Conservation (phyloP, 2,888 invertebrate genomes). For the Geophilus truncorum region DNA sequence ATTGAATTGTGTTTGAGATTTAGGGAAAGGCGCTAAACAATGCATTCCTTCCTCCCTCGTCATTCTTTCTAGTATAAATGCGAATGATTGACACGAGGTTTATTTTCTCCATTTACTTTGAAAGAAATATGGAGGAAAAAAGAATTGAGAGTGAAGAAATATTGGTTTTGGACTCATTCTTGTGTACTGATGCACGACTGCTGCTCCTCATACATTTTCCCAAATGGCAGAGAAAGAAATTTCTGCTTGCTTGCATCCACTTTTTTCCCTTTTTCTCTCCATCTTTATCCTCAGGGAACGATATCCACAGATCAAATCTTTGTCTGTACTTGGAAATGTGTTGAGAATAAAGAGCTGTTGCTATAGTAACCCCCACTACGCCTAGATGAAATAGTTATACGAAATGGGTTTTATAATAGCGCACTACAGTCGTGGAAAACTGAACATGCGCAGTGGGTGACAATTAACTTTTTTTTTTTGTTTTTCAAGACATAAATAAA, state of each 20-base stretch:
- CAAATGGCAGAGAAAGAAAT: conserved; percentile 20
- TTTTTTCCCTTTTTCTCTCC: not conserved
- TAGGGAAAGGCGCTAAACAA: not conserved
- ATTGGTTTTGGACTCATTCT: conserved; percentile 11
- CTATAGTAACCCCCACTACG: not conserved
- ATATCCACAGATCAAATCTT: conserved; percentile 20
- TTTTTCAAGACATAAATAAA: too few species aligned
- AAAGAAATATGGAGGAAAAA: not conserved
- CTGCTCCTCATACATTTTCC: conserved; percentile 20
- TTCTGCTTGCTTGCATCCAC: conserved; percentile 20
- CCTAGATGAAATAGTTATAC: not conserved
- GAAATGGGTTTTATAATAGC: not conserved
- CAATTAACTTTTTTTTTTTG: not conserved
- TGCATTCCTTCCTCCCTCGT: not conserved
- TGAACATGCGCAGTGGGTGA: not conserved
- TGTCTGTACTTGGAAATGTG: conserved; percentile 16
- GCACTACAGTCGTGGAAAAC: not conserved
- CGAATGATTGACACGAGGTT: conserved; percentile 5
- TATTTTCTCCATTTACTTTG: conserved; percentile 20
- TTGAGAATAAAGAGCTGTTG: conserved; percentile 6
- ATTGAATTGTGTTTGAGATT: not conserved
- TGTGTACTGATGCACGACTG: conserved; percentile 20
- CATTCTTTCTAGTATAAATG: not conserved
- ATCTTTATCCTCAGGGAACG: conserved; percentile 9
- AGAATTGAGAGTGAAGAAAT: not conserved